phyloP scores from a whole-genome alignment of 2,888 invertebrate species.

The Lapara coniferarum region DNA sequence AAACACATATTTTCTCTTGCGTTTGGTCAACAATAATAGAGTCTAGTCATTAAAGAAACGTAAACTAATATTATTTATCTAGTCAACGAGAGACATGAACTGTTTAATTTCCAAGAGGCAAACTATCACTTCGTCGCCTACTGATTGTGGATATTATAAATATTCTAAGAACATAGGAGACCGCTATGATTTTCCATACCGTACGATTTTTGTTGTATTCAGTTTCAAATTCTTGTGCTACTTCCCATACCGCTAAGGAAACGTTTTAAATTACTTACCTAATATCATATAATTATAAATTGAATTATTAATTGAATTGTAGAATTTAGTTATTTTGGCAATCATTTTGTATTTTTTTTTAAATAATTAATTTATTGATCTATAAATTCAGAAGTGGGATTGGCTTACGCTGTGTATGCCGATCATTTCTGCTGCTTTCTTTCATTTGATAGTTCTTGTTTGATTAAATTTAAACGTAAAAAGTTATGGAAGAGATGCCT shows the following conservation, averaged over 20 bases:
- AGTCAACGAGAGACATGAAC: neutral
- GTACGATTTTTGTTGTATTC: neutral
- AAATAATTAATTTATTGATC: too few species aligned
- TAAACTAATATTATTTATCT: neutral
- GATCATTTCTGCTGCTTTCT: too few species aligned
- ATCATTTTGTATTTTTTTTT: too few species aligned
- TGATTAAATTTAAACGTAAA: too few species aligned
- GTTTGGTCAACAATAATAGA: neutral
- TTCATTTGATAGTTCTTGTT: too few species aligned
- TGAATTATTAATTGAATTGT: too few species aligned
- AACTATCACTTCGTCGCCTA: slow-evolving; percentile 1
- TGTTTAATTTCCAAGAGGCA: neutral
- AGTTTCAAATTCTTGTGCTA: neutral
- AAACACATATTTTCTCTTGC: neutral
- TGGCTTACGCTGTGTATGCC: too few species aligned
- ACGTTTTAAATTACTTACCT: too few species aligned
- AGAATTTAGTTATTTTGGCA: too few species aligned
- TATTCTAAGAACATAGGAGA: neutral
- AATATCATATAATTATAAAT: too few species aligned
- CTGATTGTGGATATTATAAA: neutral
- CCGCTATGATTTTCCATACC: neutral
- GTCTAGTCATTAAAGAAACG: neutral
- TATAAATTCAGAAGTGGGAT: too few species aligned
- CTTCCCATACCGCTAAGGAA: neutral
- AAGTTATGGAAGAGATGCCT: too few species aligned